Conservation (phyloP, 2,797 vertebrate species). For the Pitangus sulphuratus region DNA sequence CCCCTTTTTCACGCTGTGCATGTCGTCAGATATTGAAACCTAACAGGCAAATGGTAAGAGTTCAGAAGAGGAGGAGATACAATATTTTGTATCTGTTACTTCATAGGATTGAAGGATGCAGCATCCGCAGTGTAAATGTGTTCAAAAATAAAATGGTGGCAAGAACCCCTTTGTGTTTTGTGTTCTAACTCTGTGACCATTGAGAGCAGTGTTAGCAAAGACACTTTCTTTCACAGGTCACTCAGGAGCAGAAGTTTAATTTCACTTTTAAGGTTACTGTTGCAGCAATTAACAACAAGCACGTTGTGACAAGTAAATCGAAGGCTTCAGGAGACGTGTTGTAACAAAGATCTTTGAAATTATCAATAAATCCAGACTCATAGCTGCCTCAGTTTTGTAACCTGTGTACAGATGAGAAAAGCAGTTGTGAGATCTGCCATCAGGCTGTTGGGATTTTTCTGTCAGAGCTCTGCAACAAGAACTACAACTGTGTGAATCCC, state of each 20-base stretch:
- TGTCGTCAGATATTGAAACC: constrained; percentile 92
- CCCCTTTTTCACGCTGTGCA: constrained; percentile 83
- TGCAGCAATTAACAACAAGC: neutral
- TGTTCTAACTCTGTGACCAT: neutral
- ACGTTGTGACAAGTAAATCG: neutral
- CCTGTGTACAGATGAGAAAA: neutral
- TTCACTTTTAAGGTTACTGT: neutral
- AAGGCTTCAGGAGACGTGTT: neutral
- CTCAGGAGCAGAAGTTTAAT: neutral
- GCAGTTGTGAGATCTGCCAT: neutral
- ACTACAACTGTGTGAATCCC: constrained; percentile 34
- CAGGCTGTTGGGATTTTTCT: neutral
- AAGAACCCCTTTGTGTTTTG: neutral
- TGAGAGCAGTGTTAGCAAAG: constrained; percentile 35
- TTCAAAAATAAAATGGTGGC: constrained; percentile 73
- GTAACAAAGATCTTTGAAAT: neutral
- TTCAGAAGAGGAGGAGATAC: constrained; percentile 65
- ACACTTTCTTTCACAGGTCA: constrained; percentile 46
- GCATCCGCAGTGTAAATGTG: constrained; percentile 20
- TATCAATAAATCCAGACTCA: neutral
- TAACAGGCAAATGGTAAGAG: constrained; percentile 95
- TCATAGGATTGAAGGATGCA: constrained; percentile 48
- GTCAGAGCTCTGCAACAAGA: constrained; percentile 55
- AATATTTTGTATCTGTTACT: constrained; percentile 50
- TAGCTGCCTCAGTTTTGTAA: neutral